These are phyloP conservation scores for Lordiphosa mommai DNA, from an alignment of 1,140 invertebrate species.

Conservation along the genomic window DNA sequence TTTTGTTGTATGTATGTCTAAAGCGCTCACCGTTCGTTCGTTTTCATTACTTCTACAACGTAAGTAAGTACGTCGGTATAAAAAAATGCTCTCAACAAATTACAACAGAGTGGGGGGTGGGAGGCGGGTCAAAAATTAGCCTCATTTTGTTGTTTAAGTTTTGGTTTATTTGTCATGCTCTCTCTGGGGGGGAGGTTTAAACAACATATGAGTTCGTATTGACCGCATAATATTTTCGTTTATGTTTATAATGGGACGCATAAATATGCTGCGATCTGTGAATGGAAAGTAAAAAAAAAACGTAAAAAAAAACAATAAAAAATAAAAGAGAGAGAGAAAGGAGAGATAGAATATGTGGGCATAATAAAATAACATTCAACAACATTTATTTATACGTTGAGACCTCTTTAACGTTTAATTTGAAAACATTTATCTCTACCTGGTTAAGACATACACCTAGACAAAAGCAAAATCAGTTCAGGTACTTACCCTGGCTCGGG, in stretches of 20 bases:
- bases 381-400: constrained; percentile 2
- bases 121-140: not conserved
- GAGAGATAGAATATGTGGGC: constrained; percentile 41
- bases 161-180: constrained; percentile 15
- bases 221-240: constrained; percentile 79
- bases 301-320: constrained; percentile 23
- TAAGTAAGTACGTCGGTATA: constrained; percentile 2
- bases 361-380: constrained; percentile 34
- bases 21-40: constrained; percentile 62
- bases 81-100: constrained; percentile 45
- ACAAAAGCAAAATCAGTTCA: constrained; percentile 3
- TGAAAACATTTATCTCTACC: constrained; percentile 9
- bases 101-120: constrained; percentile 13
- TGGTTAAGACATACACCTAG: constrained; percentile 18
- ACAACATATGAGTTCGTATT: constrained; percentile 75
- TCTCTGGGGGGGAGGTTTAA: constrained; percentile 28
- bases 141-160: not conserved
- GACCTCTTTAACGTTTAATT: not conserved
- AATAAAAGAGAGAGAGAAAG: constrained; percentile 23
- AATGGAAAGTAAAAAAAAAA: constrained; percentile 49
- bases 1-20: constrained; percentile 1
- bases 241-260: constrained; percentile 77
- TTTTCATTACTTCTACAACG: constrained; percentile 9
- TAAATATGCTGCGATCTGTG: constrained; percentile 78
- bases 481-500: constrained; percentile 39